phyloP scores from a whole-genome alignment of 2,113 vertebrate species.

The Brienomyrus longianalis region DNA sequence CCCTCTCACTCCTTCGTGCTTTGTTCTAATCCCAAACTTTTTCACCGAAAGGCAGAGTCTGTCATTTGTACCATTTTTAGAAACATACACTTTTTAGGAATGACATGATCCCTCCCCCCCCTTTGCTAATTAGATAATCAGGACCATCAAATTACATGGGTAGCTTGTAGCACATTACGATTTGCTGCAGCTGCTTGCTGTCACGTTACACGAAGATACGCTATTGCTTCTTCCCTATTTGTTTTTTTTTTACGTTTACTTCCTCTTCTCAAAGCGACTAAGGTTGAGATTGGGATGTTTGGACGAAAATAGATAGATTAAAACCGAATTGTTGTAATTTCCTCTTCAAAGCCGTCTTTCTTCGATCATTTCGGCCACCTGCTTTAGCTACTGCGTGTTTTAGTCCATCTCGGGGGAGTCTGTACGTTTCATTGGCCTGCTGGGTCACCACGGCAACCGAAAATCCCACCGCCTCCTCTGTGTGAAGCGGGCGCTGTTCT shows the following conservation, averaged over 20 bases:
- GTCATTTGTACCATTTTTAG: not conserved
- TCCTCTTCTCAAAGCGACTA: slow-evolving; percentile 7
- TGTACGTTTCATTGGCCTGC: slow-evolving; percentile 57
- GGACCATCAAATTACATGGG: slow-evolving; percentile 10
- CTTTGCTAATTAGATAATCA: slow-evolving; percentile 11
- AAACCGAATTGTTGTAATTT: slow-evolving; percentile 31
- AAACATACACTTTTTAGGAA: not conserved
- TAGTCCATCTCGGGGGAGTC: slow-evolving; percentile 59
- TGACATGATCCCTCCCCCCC: not conserved
- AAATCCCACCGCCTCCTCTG: slow-evolving; percentile 46
- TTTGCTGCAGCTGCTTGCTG: slow-evolving; percentile 17
- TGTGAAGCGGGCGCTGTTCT: slow-evolving; percentile 49
- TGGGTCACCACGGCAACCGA: slow-evolving; percentile 65
- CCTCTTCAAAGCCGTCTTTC: slow-evolving; percentile 52
- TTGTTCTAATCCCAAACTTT: not conserved
- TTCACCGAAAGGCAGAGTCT: not conserved
- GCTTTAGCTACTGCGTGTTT: slow-evolving; percentile 62
- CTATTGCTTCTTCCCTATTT: not conserved
- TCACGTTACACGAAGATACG: not conserved
- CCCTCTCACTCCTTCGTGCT: not conserved
- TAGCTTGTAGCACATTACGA: not conserved
- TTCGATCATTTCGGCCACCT: slow-evolving; percentile 62
- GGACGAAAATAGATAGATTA: slow-evolving; percentile 23
- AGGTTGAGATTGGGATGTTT: slow-evolving; percentile 21
- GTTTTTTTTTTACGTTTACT: not conserved